phyloP scores from a whole-genome alignment of 2,113 vertebrate species.

The Noturus placidus region DNA sequence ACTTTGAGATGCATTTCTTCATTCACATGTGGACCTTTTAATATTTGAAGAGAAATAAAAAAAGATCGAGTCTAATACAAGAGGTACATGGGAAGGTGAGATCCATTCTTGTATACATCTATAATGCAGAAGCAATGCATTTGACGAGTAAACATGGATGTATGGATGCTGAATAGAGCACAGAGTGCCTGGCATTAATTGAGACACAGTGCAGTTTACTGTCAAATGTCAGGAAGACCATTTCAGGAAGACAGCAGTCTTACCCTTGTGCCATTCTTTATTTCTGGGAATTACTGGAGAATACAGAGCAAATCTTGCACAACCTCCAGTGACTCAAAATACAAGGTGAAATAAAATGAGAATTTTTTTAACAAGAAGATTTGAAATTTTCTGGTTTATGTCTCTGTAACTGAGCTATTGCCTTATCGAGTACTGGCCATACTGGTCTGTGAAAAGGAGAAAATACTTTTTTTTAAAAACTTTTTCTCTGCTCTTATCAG shows the following conservation, averaged over 20 bases:
- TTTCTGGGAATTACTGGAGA: constrained; percentile 23
- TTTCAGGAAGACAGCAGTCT: constrained; percentile 32
- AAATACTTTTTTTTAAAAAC: background rate
- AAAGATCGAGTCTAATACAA: constrained; percentile 21
- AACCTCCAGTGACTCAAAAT: constrained; percentile 34
- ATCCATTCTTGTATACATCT: constrained; percentile 14
- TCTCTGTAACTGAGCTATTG: constrained; percentile 10
- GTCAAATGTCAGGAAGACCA: constrained; percentile 30
- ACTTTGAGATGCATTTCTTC: constrained; percentile 10
- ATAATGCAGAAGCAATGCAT: constrained; percentile 32
- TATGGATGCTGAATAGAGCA: constrained; percentile 14
- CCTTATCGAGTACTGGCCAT: background rate
- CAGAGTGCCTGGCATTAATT: constrained; percentile 28
- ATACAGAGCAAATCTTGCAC: constrained; percentile 27
- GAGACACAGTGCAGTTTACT: constrained; percentile 42
- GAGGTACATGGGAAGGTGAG: constrained; percentile 25
- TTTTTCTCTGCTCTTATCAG: background rate
- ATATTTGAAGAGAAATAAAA: background rate
- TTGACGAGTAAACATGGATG: constrained; percentile 23
- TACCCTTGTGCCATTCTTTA: constrained; percentile 19
- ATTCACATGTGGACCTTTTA: constrained; percentile 12
- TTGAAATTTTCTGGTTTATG: constrained; percentile 24
- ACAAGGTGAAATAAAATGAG: constrained; percentile 20
- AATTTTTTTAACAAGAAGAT: background rate
- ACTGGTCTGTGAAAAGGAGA: background rate